phyloP scores from a whole-genome alignment of 2,797 vertebrate genomes.

The Somateria mollissima region DNA sequence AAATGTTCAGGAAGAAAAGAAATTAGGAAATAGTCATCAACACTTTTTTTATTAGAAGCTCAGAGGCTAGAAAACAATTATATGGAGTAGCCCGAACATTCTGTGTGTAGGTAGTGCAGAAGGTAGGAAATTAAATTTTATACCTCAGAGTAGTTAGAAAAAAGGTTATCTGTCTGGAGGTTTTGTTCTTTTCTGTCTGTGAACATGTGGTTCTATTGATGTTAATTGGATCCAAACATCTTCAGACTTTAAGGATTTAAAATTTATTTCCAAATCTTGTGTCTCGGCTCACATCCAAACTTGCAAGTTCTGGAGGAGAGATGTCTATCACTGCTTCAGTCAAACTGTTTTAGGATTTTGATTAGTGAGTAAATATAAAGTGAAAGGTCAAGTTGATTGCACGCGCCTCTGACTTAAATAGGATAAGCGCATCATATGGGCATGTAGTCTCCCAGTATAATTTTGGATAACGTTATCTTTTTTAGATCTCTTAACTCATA shows the following conservation, averaged over 20 bases:
- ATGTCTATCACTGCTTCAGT: neutral
- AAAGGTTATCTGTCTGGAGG: neutral
- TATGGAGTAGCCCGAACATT: neutral
- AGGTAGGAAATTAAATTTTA: neutral
- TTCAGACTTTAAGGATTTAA: neutral
- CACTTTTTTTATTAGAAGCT: neutral
- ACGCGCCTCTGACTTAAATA: neutral
- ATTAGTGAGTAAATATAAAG: conserved; percentile 13
- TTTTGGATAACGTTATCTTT: neutral
- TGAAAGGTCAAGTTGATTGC: neutral
- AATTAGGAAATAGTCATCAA: neutral
- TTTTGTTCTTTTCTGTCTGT: neutral
- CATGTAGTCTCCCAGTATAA: neutral
- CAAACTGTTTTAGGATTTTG: neutral
- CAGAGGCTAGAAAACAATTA: neutral
- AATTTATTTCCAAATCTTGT: neutral
- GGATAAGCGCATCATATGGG: neutral
- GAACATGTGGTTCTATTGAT: neutral
- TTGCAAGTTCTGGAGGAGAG: neutral
- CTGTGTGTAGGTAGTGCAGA: neutral
- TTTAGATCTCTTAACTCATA: neutral
- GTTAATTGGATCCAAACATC: neutral
- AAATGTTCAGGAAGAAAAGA: conserved; percentile 8
- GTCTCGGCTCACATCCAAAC: fast-evolving
- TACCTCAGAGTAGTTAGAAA: neutral